A percentile compares a stretch with the other conserved stretches of the same genome.
Evolutionary conservation across 2,888 invertebrate species (phyloP).

Genomic region (Agrochola circellaris): DNA sequence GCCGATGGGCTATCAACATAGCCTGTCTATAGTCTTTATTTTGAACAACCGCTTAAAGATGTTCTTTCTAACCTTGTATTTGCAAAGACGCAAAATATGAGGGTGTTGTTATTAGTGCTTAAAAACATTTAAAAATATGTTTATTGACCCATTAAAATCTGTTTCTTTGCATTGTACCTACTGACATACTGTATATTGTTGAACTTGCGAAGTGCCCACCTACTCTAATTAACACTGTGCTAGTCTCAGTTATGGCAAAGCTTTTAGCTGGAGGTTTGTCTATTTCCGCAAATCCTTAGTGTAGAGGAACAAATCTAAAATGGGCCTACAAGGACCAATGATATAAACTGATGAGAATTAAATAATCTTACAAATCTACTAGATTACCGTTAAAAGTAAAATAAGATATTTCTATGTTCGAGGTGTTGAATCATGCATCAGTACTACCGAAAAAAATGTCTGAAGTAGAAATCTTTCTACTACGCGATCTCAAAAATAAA

Average conservation of each 20-base stretch:
- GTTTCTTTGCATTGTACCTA: not conserved
- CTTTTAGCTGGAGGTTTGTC: slow-evolving; percentile 19
- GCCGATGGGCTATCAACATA: not conserved
- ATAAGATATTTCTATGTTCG: no score
- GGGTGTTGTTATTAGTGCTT: not conserved
- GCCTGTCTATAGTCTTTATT: not conserved
- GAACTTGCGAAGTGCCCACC: slow-evolving; percentile 37
- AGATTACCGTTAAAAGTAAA: no score
- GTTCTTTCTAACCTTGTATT: not conserved
- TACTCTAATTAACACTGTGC: slow-evolving; percentile 24
- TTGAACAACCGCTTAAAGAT: not conserved
- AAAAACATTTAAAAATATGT: slow-evolving; percentile 1
- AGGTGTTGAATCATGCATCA: no score
- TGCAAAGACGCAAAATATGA: not conserved
- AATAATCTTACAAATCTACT: no score
- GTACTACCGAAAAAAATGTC: no score
- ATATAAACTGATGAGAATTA: no score
- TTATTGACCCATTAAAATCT: not conserved
- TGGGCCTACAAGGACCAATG: no score
- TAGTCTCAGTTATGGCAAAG: slow-evolving; percentile 5
- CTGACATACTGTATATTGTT: not conserved
- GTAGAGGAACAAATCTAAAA: no score
- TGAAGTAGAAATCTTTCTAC: no score
- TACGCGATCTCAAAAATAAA: no score
- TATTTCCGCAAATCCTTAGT: not conserved